Base-by-base conservation (phyloP, 2,113 vertebrate species). In the Maccullochella peelii region DNA sequence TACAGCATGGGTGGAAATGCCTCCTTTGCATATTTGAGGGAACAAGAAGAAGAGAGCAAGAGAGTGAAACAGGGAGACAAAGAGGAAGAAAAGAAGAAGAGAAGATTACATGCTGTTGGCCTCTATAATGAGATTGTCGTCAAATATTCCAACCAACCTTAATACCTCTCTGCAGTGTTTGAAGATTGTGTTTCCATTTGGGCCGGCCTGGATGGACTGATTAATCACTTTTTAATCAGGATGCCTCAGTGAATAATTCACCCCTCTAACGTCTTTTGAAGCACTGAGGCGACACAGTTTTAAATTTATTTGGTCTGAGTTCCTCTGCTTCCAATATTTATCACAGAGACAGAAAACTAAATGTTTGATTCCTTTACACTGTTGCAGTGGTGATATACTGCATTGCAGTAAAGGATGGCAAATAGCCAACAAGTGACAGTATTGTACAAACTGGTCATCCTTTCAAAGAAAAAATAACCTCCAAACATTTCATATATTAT, bases 21-120 rank as follows among this genome's bases (percentile, higher is more conserved):
- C 77, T 89, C 73, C 86, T 94, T 92, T 93, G 92, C 87, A 92
- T 92, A 91, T 94, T 85, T 83, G 63, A 92, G 55, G 70, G 63
- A 73, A 67, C 50, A 38, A 73, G 69, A 86, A 71, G 42, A 76
- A 62, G 78, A 82, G 80, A 76, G 79, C 69, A 69, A 65, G 68
- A 65, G 72, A 89, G 57, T 77, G 63, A 74, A 83, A 54, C 6
- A n/a, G 18, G 36, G 69, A 90, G 73, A 91, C 76, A 86, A 82
- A 86, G 80, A 62, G 52, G 47, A 52, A 12, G 67, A 36, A 20
- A 23, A 40, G 74, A 61, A 71, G 14, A 75, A 61, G 50, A 55
- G 62, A 30, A 78, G 80, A 86, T 91, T 80, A 89, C 87, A 87
- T 73, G 80, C 76, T 63, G 78, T 75, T 81, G 86, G 78, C 77